Conservation (phyloP, 2,888 invertebrate species). For the Andrena trimmerana region DNA sequence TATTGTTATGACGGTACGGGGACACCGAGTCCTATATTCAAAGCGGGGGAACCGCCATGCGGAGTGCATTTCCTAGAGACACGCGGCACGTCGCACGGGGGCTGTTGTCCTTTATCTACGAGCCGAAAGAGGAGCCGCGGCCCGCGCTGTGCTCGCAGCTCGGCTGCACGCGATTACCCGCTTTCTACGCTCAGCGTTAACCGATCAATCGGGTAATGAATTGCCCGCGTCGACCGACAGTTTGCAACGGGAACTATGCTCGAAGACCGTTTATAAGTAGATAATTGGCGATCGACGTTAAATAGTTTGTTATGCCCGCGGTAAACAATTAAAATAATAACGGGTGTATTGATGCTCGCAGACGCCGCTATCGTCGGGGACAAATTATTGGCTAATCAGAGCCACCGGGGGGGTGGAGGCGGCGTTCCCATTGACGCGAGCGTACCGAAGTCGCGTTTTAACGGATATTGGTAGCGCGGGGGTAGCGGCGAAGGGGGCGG, state of each 20-base stretch:
- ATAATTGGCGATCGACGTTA: conserved; percentile 8
- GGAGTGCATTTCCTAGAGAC: background rate
- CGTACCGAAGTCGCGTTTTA: conserved; percentile 14
- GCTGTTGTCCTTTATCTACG: too few relatives aligned
- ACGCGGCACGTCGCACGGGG: too few relatives aligned
- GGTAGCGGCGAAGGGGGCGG: conserved; percentile 15
- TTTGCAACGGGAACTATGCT: background rate
- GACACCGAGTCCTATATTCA: too few relatives aligned
- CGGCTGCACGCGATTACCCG: background rate
- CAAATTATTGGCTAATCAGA: conserved; percentile 16
- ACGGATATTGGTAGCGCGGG: conserved; percentile 48
- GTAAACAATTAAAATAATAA: conserved; percentile 25
- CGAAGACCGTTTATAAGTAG: conserved; percentile 19
- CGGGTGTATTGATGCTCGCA: conserved; percentile 10
- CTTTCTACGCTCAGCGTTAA: background rate
- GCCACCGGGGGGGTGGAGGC: background rate
- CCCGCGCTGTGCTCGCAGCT: too few relatives aligned
- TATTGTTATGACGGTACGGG: too few relatives aligned
- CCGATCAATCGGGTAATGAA: conserved; percentile 12
- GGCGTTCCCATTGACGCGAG: conserved; percentile 11
- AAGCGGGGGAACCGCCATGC: too few relatives aligned
- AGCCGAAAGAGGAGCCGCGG: too few relatives aligned
- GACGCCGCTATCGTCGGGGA: conserved; percentile 19
- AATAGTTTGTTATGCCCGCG: background rate
- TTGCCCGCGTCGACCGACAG: background rate